These are phyloP conservation scores for Cottoperca gobio DNA, from an alignment of 2,797 vertebrate species.

Conservation along the genomic window DNA sequence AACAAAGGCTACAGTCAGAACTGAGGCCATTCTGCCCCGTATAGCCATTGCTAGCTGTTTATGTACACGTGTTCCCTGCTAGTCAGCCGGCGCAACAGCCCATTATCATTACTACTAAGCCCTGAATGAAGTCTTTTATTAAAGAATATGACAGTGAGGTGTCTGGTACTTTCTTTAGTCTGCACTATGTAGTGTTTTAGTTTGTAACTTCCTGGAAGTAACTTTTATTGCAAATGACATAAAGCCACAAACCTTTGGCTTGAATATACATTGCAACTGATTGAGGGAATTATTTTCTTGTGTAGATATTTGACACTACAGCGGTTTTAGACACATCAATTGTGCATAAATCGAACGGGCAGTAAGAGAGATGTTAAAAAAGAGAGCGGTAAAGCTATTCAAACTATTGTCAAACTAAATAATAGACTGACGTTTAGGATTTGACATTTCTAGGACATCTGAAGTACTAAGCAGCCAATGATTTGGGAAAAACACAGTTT, in stretches of 20 bases:
- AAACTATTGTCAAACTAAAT: constrained; percentile 32
- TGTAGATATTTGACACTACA: constrained; percentile 21
- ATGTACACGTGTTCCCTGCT: constrained; percentile 61
- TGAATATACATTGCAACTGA: background rate
- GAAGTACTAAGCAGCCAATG: constrained; percentile 38
- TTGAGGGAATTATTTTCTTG: constrained; percentile 4
- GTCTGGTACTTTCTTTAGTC: constrained; percentile 27
- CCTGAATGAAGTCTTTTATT: constrained; percentile 54
- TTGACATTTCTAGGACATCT: constrained; percentile 54
- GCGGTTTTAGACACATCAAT: constrained; percentile 22
- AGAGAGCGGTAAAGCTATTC: background rate
- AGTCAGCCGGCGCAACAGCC: constrained; percentile 54
- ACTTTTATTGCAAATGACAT: constrained; percentile 13
- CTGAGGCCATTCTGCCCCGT: constrained; percentile 48
- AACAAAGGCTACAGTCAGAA: constrained; percentile 75
- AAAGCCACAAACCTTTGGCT: constrained; percentile 24
- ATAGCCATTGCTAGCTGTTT: constrained; percentile 61
- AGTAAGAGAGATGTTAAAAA: constrained; percentile 5
- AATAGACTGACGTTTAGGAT: constrained; percentile 14
- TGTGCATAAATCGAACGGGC: constrained; percentile 7
- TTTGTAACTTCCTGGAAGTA: constrained; percentile 30
- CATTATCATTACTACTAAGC: constrained; percentile 45
- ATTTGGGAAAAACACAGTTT: constrained; percentile 61
- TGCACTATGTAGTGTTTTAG: background rate
- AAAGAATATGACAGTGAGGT: constrained; percentile 41